Conservation (phyloP, 92 coral and sea anemone species). For the Zoanthus solanderi region DNA sequence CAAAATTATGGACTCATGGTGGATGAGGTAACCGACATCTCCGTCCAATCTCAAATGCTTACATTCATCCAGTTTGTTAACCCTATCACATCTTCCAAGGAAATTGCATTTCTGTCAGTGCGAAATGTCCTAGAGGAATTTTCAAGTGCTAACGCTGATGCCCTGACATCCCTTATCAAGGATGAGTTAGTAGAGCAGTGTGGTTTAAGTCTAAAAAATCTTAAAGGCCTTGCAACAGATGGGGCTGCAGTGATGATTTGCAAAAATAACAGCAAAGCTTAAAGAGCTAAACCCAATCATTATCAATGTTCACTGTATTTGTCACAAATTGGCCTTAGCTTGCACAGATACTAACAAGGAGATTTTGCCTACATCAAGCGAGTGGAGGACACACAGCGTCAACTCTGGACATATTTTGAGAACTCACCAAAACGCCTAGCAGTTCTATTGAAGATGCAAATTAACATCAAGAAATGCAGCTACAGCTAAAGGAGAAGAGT, state of each 20-base stretch:
- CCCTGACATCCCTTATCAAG: slow-evolving; percentile 46
- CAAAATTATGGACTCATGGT: slow-evolving; percentile 5
- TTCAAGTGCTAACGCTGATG: slow-evolving; percentile 61
- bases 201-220: neutral
- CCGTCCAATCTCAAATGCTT: slow-evolving; percentile 47
- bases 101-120: slow-evolving; percentile 46
- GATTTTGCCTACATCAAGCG: slow-evolving; percentile 41
- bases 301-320: slow-evolving; percentile 60
- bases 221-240: slow-evolving; percentile 31
- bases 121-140: slow-evolving; percentile 48
- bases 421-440: slow-evolving; percentile 48
- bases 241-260: slow-evolving; percentile 29
- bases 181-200: slow-evolving; percentile 41
- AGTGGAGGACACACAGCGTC: slow-evolving; percentile 59
- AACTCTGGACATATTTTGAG: slow-evolving; percentile 54
- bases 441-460: slow-evolving; percentile 43
- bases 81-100: slow-evolving; percentile 40
- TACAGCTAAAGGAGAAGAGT: slow-evolving; percentile 42
- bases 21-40: slow-evolving; percentile 33
- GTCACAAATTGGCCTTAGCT: slow-evolving; percentile 51
- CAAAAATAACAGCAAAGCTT: slow-evolving; percentile 3
- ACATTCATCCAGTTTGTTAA: slow-evolving; percentile 41
- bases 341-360: slow-evolving; percentile 63
- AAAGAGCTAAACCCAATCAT: slow-evolving; percentile 31
- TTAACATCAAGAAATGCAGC: slow-evolving; percentile 34